Evolutionary conservation across 1,140 invertebrate species (phyloP).

Genomic region (Bombus pyrosoma): DNA sequence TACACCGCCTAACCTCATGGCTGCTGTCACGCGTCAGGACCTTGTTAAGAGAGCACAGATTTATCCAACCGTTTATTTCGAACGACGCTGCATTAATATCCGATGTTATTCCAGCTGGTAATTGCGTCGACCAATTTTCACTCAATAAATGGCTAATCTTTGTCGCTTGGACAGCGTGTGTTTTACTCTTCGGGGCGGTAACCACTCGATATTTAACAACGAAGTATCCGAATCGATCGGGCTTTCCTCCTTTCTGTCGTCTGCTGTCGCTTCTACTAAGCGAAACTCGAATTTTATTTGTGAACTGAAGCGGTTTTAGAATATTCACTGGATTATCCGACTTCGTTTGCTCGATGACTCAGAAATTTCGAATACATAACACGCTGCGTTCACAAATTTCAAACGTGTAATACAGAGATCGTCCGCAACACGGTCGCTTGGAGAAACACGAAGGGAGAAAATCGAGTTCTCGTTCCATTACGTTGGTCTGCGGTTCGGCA

Average conservation of each 20-base stretch:
- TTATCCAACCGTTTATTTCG: constrained; percentile 43
- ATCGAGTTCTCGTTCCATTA: constrained; percentile 2
- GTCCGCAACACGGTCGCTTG: background rate
- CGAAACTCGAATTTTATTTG: too few species aligned
- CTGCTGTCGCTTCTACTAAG: too few species aligned
- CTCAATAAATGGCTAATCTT: constrained; percentile 18
- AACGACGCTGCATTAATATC: constrained; percentile 45
- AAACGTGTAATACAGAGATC: too few species aligned
- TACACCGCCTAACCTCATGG: background rate
- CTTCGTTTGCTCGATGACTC: too few species aligned
- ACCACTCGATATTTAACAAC: background rate
- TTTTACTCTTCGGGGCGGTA: background rate
- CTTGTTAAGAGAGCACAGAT: constrained; percentile 43
- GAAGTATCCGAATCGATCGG: background rate
- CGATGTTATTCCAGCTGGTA: constrained; percentile 21
- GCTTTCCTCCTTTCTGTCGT: too few species aligned
- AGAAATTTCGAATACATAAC: too few species aligned
- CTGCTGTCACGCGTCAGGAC: constrained; percentile 37
- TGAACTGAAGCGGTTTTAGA: too few species aligned
- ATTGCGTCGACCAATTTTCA: constrained; percentile 18
- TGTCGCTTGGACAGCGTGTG: constrained; percentile 6
- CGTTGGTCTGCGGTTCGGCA: constrained; percentile 17
- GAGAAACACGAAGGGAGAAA: background rate
- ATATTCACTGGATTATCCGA: too few species aligned
- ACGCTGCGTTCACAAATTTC: too few species aligned